Conservation (phyloP, 92 coral and sea anemone species). For the Palythoa caribaeorum region DNA sequence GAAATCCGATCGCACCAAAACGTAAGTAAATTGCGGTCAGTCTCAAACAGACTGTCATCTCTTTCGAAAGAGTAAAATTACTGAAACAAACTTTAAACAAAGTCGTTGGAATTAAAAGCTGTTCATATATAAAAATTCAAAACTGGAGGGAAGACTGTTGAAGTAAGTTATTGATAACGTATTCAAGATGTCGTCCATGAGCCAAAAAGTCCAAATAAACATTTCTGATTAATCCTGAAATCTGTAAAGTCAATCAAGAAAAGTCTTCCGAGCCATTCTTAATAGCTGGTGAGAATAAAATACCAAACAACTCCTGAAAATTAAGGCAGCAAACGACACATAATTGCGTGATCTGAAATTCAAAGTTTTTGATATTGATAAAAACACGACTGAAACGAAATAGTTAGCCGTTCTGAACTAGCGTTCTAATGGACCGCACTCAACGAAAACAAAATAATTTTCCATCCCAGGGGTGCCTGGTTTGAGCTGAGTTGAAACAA, state of each 20-base stretch:
- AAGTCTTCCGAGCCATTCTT: background rate
- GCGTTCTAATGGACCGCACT: background rate
- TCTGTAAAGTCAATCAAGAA: conserved; percentile 2
- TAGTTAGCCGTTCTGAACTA: background rate
- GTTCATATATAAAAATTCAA: background rate
- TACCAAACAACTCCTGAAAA: background rate
- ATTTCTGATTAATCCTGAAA: conserved; percentile 17
- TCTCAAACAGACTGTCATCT: background rate
- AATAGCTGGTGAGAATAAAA: background rate
- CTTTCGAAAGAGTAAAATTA: background rate
- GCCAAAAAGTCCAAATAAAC: background rate
- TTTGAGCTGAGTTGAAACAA: background rate
- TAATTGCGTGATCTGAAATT: conserved; percentile 23
- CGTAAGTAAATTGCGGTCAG: too few relatives aligned
- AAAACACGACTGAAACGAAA: background rate
- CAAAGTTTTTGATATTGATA: conserved; percentile 17
- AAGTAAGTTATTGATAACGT: background rate
- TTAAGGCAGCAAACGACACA: background rate
- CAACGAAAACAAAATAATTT: too few relatives aligned
- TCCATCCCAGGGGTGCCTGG: background rate
- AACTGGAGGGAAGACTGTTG: background rate
- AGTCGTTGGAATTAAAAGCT: background rate
- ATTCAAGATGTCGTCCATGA: background rate
- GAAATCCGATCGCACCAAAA: too few relatives aligned
- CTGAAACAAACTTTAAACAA: background rate